A percentile compares a stretch with the other conserved stretches of the same genome.
Conservation (phyloP, 2,113 vertebrate species). For the Isurus oxyrinchus region DNA sequence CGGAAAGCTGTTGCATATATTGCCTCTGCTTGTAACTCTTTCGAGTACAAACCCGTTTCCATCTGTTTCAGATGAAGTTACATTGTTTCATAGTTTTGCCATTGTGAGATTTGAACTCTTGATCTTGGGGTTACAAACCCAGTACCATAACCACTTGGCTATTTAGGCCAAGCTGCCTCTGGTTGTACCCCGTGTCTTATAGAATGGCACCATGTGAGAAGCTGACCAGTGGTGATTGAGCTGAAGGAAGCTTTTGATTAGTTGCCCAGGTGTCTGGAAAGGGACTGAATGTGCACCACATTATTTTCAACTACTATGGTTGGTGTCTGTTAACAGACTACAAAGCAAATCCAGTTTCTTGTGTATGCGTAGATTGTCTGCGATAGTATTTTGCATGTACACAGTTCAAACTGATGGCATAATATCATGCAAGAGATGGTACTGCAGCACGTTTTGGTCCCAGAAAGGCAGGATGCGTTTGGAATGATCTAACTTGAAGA, state of each 20-base stretch:
- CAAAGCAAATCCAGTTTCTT: background rate
- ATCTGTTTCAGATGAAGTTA: no score
- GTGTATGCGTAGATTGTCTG: background rate
- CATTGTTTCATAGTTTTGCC: no score
- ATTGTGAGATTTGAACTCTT: no score
- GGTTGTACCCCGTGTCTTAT: background rate
- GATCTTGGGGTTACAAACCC: no score
- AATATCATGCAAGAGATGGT: background rate
- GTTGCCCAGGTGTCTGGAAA: background rate
- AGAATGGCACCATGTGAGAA: background rate
- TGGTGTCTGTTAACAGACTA: background rate
- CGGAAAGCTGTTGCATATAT: background rate
- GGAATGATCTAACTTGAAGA: background rate
- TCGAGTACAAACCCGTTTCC: no score
- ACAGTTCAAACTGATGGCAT: background rate
- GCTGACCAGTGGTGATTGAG: background rate
- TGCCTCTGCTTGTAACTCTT: background rate
- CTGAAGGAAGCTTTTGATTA: background rate
- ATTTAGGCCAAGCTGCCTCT: no score
- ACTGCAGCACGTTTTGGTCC: background rate
- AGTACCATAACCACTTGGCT: no score
- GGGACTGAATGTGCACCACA: background rate
- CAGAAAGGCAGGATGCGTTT: background rate
- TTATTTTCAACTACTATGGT: background rate
- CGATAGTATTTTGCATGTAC: background rate